Evolutionary conservation across 2,888 invertebrate genomes (phyloP).

Genomic region (Bunonema sp.): DNA sequence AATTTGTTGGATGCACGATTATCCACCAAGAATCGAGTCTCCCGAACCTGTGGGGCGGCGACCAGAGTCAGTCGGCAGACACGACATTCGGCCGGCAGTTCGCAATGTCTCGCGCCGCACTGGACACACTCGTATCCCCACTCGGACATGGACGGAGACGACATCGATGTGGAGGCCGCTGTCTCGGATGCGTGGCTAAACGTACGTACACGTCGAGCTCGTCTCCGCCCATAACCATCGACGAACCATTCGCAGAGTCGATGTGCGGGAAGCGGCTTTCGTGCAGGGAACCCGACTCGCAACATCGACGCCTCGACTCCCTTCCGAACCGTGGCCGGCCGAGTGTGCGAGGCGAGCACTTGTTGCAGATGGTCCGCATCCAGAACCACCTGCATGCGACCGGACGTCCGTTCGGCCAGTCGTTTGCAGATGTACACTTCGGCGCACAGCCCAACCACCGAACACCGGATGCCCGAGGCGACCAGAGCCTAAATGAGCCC

Average conservation of each 20-base stretch:
- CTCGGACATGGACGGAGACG: too few species aligned
- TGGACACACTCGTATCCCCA: constrained; percentile 57
- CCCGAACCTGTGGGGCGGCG: constrained; percentile 89
- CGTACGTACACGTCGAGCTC: too few species aligned
- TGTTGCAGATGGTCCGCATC: constrained; percentile 62
- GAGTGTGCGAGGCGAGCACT: constrained; percentile 48
- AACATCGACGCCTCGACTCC: constrained; percentile 20
- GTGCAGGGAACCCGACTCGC: constrained; percentile 37
- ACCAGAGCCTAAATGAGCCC: constrained; percentile 47
- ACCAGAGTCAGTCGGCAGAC: constrained; percentile 86
- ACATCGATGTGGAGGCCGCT: too few species aligned
- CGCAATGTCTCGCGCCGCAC: constrained; percentile 91
- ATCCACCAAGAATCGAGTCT: too few species aligned
- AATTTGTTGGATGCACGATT: too few species aligned
- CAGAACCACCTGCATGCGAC: constrained; percentile 60
- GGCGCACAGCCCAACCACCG: constrained; percentile 82
- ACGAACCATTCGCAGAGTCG: too few species aligned
- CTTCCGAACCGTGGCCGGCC: constrained; percentile 44
- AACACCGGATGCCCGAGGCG: constrained; percentile 69
- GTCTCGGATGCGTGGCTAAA: too few species aligned
- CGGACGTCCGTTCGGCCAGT: constrained; percentile 63
- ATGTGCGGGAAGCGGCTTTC: too few species aligned
- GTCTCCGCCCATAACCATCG: too few species aligned
- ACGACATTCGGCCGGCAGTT: constrained; percentile 86
- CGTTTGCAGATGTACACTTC: constrained; percentile 79